Evolutionary conservation across 2,113 vertebrate genomes (phyloP).

Genomic region (Lampris incognitus): DNA sequence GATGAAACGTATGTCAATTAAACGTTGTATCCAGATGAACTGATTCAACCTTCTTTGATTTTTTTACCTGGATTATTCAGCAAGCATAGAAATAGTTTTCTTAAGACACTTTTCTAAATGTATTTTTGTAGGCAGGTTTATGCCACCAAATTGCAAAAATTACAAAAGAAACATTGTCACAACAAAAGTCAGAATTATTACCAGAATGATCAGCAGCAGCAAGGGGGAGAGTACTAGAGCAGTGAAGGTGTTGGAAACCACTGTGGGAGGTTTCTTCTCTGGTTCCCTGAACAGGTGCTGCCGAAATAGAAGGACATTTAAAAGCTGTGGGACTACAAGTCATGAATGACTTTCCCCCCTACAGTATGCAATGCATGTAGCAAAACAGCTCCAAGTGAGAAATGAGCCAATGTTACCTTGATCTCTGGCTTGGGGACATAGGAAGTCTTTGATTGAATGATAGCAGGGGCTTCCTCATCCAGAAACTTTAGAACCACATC

Average conservation of each 20-base stretch:
- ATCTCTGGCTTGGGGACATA: slow-evolving; percentile 97
- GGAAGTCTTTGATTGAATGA: slow-evolving; percentile 91
- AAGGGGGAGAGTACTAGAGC: slow-evolving; percentile 92
- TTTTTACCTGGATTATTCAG: too few species aligned
- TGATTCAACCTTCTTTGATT: too few species aligned
- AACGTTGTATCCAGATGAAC: too few species aligned
- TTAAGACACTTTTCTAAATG: too few species aligned
- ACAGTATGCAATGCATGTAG: neutral
- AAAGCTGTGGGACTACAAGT: neutral
- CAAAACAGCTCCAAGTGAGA: neutral
- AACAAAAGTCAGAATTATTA: slow-evolving; percentile 69
- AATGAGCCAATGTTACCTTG: slow-evolving; percentile 80
- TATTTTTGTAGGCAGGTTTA: too few species aligned
- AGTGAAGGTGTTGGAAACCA: slow-evolving; percentile 96
- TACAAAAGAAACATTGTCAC: neutral
- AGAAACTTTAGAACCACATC: slow-evolving; percentile 95
- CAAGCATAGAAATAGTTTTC: too few species aligned
- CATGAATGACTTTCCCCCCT: neutral
- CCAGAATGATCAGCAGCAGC: slow-evolving; percentile 94
- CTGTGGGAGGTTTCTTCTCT: slow-evolving; percentile 95
- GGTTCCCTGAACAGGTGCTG: slow-evolving; percentile 98
- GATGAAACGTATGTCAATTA: too few species aligned
- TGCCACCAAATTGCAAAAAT: neutral
- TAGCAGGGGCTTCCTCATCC: slow-evolving; percentile 92
- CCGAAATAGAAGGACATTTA: slow-evolving; percentile 41